phyloP scores from a whole-genome alignment of 92 coral and sea anemone species.

The Epizoanthus illoricatus region DNA sequence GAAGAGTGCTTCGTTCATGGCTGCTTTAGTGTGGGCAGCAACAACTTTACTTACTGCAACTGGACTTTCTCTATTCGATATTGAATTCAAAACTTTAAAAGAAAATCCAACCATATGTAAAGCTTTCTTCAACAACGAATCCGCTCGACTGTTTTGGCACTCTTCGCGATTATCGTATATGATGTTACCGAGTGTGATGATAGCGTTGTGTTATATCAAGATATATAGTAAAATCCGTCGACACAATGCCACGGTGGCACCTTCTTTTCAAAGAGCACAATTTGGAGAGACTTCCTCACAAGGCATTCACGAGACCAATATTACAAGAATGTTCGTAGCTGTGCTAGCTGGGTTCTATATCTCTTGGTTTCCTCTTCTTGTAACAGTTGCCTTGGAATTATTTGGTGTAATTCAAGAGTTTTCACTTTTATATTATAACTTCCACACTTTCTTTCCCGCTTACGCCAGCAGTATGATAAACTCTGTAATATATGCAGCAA shows the following conservation, averaged over 20 bases:
- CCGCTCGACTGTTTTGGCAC: too few species aligned
- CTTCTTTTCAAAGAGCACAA: too few species aligned
- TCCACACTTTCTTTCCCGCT: constrained; percentile 16
- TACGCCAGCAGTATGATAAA: constrained; percentile 31
- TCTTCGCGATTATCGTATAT: too few species aligned
- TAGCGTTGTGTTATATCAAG: too few species aligned
- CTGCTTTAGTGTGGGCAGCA: background rate
- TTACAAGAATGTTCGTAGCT: constrained; percentile 36
- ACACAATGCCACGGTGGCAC: too few species aligned
- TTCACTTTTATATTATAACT: background rate
- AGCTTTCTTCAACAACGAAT: too few species aligned
- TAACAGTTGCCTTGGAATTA: constrained; percentile 13
- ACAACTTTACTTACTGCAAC: background rate
- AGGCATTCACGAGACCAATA: background rate
- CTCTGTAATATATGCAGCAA: constrained; percentile 35
- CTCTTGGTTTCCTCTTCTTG: constrained; percentile 32
- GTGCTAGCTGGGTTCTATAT: constrained; percentile 24
- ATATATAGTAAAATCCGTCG: too few species aligned
- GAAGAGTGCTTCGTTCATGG: constrained; percentile 13
- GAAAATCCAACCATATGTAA: too few species aligned
- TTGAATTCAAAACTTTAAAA: too few species aligned
- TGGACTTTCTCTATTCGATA: too few species aligned
- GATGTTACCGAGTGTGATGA: too few species aligned
- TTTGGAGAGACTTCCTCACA: too few species aligned
- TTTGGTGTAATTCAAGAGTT: background rate